Evolutionary conservation across 2,888 invertebrate genomes (phyloP), one percentile per base, ranked within the genome.

Genomic region (Chloromyia formosa): DNA sequence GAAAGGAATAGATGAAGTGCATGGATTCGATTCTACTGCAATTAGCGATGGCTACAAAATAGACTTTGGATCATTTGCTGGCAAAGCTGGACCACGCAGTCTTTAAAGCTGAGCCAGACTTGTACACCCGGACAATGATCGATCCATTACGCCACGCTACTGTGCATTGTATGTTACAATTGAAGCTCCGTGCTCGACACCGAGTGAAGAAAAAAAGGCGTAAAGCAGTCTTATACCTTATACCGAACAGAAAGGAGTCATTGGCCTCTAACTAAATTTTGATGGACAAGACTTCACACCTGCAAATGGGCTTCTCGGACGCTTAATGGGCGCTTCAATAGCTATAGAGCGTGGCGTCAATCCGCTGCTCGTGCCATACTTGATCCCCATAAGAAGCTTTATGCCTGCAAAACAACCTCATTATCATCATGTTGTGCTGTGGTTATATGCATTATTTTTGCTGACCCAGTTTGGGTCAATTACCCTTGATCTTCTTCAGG

Each of bases 381-480:
- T 18, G 18, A 64, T 7, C 56, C 20, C 56, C 56, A 56, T 10
- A 14, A 53, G 56, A 56, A 20, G 35, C 42, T 42, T 23, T 40
- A 20, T 10, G 56, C 18, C 56, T 56, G 56, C 56, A 56, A 56
- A 56, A 56, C 56, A 16, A 56, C 56, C 56, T 56, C 56, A 56
- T 56, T 20, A 56, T 56, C 22, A 56, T 56, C 18, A 16, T 64
- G n/a, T n/a, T n/a, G 10, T 14, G 20, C 62, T 20, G 62, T n/a
- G 42, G 35, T 18, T 42, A 35, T 35, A 5, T n/a, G 35, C 16
- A 40, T 64, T 64, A 35, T 35, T 64, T 40, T 35, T 35, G 42
- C 42, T 40, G 62, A 64, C 62, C 62, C 62, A 64, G 62, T 64
- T 64, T 64, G 40, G 62, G 62, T 64, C 62, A 64, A 64, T 64